These are phyloP conservation scores for Entelurus aequoreus DNA, from an alignment of 2,113 vertebrate species.

Conservation along the genomic window DNA sequence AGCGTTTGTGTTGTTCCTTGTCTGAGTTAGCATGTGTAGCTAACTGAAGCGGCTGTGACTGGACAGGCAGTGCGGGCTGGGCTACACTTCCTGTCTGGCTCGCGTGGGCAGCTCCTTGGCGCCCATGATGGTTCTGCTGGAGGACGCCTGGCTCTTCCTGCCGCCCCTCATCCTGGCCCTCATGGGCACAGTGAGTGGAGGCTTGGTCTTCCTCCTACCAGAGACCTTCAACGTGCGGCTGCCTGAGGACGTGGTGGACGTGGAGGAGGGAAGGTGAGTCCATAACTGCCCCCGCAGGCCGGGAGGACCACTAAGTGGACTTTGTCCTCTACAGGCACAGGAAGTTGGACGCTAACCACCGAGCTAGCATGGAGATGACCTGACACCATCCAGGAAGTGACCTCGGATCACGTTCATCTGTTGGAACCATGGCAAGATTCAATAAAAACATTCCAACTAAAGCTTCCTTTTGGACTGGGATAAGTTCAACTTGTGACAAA, in stretches of 20 bases:
- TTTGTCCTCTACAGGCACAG: neutral
- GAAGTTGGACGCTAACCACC: neutral
- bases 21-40: neutral
- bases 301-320: too few relatives aligned
- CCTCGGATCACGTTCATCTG: too few relatives aligned
- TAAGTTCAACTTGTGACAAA: too few relatives aligned
- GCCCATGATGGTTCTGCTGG: conserved; percentile 58
- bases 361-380: neutral
- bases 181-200: conserved; percentile 53
- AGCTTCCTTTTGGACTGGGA: too few relatives aligned
- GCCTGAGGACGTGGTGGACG: conserved; percentile 56
- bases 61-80: conserved; percentile 61
- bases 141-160: conserved; percentile 52
- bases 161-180: conserved; percentile 53
- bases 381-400: too few relatives aligned
- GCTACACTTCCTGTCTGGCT: conserved; percentile 59
- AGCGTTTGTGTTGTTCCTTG: neutral
- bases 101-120: conserved; percentile 63
- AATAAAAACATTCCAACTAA: too few relatives aligned
- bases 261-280: conserved; percentile 61
- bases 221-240: conserved; percentile 59
- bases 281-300: too few relatives aligned
- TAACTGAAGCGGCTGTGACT: conserved; percentile 2
- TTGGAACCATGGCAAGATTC: too few relatives aligned
- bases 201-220: conserved; percentile 60